Evolutionary conservation across 2,888 invertebrate genomes (phyloP).

Genomic region (Agonopterix arenella): DNA sequence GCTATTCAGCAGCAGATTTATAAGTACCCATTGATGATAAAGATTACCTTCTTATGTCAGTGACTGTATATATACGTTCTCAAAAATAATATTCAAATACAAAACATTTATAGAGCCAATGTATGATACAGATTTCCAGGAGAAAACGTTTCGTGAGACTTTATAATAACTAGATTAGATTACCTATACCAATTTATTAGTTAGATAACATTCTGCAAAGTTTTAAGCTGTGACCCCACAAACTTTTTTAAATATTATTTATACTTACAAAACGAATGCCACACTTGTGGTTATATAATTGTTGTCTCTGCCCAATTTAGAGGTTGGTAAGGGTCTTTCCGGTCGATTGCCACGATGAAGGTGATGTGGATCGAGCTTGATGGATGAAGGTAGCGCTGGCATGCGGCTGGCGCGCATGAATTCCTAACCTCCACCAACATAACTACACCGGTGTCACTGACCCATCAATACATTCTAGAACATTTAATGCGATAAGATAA

Average conservation of each 20-base stretch:
- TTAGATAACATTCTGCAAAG: not conserved
- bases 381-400: slow-evolving; percentile 65
- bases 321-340: slow-evolving; percentile 53
- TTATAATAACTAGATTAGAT: too few species aligned
- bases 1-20: too few species aligned
- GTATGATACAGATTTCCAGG: too few species aligned
- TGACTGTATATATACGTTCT: too few species aligned
- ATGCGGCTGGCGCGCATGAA: slow-evolving; percentile 59
- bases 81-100: too few species aligned
- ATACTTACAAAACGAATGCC: too few species aligned
- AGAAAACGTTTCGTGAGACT: too few species aligned
- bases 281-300: slow-evolving; percentile 4
- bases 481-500: slow-evolving; percentile 25
- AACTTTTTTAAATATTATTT: too few species aligned
- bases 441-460: slow-evolving; percentile 4
- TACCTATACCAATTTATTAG: not conserved
- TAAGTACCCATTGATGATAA: too few species aligned
- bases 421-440: slow-evolving; percentile 42
- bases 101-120: too few species aligned
- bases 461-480: slow-evolving; percentile 1
- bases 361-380: slow-evolving; percentile 70
- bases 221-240: not conserved
- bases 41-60: too few species aligned
- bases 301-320: slow-evolving; percentile 39
- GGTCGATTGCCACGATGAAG: slow-evolving; percentile 64